These are phyloP conservation scores for Cygnus atratus DNA, from an alignment of 2,113 vertebrate genomes.

Conservation along the genomic window DNA sequence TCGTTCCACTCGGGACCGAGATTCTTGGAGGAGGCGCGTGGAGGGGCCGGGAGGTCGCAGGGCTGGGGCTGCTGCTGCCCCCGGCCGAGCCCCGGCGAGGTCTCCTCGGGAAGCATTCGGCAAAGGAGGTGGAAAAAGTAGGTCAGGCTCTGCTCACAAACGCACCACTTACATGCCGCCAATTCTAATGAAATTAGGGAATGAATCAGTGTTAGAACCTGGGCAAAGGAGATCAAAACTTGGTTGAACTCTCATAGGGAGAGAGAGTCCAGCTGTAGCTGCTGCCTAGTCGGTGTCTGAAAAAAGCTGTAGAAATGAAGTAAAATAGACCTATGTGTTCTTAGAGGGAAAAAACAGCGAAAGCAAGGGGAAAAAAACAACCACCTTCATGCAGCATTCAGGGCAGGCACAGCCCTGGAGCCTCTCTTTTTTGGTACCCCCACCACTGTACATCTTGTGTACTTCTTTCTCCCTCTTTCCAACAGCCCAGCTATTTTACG, in stretches of 20 bases:
- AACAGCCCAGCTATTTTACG: not conserved
- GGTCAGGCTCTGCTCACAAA: slow-evolving; percentile 46
- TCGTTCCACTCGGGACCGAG: not conserved
- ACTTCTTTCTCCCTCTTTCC: not conserved
- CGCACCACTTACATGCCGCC: slow-evolving; percentile 22
- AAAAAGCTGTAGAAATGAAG: not conserved
- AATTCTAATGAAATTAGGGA: slow-evolving; percentile 26
- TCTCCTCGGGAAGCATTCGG: not conserved
- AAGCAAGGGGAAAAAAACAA: not conserved
- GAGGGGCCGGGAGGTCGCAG: not conserved
- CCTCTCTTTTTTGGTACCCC: not conserved
- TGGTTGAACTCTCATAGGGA: not conserved
- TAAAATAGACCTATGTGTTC: slow-evolving; percentile 10
- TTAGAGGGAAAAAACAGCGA: not conserved
- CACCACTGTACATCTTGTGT: not conserved
- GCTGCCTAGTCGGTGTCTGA: not conserved
- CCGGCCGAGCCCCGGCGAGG: not conserved
- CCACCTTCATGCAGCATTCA: not conserved
- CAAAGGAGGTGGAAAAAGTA: slow-evolving; percentile 47
- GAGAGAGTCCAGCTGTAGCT: slow-evolving; percentile 2
- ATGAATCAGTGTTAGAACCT: not conserved
- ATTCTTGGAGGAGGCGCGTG: not conserved
- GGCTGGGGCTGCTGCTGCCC: not conserved
- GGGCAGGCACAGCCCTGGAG: not conserved
- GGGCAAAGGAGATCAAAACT: slow-evolving; percentile 32